A percentile compares a stretch with the other conserved stretches of the same genome.
Conservation (phyloP, 2,797 vertebrate genomes). For the Psittacula derbiana region DNA sequence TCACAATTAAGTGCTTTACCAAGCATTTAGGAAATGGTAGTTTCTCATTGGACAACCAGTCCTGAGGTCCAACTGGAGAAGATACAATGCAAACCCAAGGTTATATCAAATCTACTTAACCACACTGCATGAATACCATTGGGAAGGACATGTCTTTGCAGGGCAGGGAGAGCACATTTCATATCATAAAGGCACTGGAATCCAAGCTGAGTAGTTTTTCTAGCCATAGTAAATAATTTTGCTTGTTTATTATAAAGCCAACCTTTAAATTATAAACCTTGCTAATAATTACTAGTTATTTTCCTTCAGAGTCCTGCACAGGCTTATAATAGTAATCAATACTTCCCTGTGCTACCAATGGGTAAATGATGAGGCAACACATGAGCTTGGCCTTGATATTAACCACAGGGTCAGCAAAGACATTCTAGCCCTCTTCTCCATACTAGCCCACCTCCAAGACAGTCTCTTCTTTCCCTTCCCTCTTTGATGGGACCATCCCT, state of each 20-base stretch:
- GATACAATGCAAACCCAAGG: background rate
- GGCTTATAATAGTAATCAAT: background rate
- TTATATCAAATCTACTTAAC: background rate
- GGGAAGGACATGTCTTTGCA: background rate
- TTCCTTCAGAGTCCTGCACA: background rate
- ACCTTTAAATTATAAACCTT: background rate
- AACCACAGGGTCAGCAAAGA: background rate
- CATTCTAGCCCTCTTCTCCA: background rate
- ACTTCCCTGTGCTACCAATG: background rate
- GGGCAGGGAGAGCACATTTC: background rate
- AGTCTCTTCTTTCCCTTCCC: background rate
- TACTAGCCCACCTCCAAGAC: background rate
- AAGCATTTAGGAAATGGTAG: background rate
- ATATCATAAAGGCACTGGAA: background rate
- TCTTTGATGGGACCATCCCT: background rate
- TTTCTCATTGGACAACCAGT: conserved; percentile 27
- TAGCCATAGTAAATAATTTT: background rate
- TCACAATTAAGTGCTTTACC: conserved; percentile 58
- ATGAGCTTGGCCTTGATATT: background rate
- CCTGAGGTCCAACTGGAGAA: conserved; percentile 25
- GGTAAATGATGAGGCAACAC: background rate
- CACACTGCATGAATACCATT: background rate
- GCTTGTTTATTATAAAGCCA: background rate
- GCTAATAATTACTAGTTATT: background rate
- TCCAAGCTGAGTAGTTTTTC: background rate